These are phyloP conservation scores for Chrysolina haemoptera DNA, from an alignment of 2,888 invertebrate species.

Conservation along the genomic window DNA sequence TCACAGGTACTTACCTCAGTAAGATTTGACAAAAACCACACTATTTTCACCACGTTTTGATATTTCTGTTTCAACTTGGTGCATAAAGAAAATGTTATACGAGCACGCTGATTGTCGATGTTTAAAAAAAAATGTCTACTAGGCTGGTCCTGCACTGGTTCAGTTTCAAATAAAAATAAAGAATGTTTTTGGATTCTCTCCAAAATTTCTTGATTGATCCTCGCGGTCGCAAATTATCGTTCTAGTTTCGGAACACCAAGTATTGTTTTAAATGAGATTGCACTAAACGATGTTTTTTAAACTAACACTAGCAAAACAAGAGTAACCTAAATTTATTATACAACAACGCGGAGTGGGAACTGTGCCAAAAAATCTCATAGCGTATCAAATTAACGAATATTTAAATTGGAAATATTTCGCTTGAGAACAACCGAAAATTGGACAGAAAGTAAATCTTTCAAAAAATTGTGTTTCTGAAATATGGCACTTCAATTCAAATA, in stretches of 20 bases:
- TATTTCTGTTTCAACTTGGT: too few relatives aligned
- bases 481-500: background rate
- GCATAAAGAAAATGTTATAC: too few relatives aligned
- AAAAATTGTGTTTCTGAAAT: background rate
- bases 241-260: background rate
- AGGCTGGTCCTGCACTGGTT: too few relatives aligned
- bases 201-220: background rate
- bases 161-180: background rate
- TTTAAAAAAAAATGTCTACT: too few relatives aligned
- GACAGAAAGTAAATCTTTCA: background rate
- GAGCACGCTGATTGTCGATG: too few relatives aligned
- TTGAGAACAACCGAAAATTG: slow-evolving; percentile 2
- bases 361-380: background rate
- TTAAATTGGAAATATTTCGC: slow-evolving; percentile 12
- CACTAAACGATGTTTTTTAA: background rate
- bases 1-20: too few relatives aligned
- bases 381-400: slow-evolving; percentile 11
- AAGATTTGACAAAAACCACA: too few relatives aligned
- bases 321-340: background rate
- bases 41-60: too few relatives aligned
- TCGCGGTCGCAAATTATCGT: background rate
- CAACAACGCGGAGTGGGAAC: background rate
- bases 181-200: background rate
- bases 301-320: background rate
- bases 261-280: slow-evolving; percentile 14